Conservation (phyloP, 2,113 vertebrate genomes). For the Budorcas taxicolor region DNA sequence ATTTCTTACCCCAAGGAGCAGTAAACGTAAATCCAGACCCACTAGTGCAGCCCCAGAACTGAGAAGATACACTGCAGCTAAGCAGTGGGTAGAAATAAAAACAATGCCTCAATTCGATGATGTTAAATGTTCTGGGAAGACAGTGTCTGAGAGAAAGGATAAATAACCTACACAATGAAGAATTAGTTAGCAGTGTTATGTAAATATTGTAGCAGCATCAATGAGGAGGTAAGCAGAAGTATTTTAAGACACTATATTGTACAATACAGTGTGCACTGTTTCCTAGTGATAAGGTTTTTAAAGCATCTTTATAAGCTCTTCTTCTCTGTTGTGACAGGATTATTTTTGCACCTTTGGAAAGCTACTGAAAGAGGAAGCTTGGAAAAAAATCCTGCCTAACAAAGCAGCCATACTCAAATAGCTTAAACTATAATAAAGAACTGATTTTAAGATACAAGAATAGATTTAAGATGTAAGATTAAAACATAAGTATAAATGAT, state of each 20-base stretch:
- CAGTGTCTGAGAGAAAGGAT: slow-evolving; percentile 50
- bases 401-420: slow-evolving; percentile 62
- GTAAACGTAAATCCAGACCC: slow-evolving; percentile 55
- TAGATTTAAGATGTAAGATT: slow-evolving; percentile 57
- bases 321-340: slow-evolving; percentile 71
- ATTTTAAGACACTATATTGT: slow-evolving; percentile 71
- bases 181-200: slow-evolving; percentile 74
- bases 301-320: slow-evolving; percentile 69
- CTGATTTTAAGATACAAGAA: slow-evolving; percentile 51
- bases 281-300: slow-evolving; percentile 69
- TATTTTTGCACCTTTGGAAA: slow-evolving; percentile 68
- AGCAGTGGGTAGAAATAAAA: slow-evolving; percentile 59
- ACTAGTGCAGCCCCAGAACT: slow-evolving; percentile 6
- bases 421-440: slow-evolving; percentile 55
- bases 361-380: slow-evolving; percentile 60
- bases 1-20: slow-evolving; percentile 38
- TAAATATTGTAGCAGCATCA: slow-evolving; percentile 67
- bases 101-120: slow-evolving; percentile 56
- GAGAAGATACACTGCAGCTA: slow-evolving; percentile 21
- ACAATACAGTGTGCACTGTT: slow-evolving; percentile 60
- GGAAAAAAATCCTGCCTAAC: slow-evolving; percentile 63
- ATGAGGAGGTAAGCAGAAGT: slow-evolving; percentile 70
- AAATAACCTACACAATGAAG: slow-evolving; percentile 67
- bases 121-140: slow-evolving; percentile 55
- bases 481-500: slow-evolving; percentile 49